Base-by-base conservation (phyloP, 2,113 vertebrate species). In the Oenanthe oenanthe region DNA sequence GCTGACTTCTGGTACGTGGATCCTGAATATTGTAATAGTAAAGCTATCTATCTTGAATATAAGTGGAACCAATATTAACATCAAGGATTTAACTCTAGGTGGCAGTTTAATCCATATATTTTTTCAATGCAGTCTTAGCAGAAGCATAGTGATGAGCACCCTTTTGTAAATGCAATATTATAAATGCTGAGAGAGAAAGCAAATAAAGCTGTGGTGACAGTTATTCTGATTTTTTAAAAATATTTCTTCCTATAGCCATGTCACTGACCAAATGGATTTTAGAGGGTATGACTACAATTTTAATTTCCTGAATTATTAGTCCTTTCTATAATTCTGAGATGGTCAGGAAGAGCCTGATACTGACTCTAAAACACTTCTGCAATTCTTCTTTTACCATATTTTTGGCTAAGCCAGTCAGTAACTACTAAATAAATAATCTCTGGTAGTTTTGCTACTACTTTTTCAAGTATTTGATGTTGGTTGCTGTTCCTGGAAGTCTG, bases 71-170 rank as follows among this genome's bases (percentile, higher is more conserved):
- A 80, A 34, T 85, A 89, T 53, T 87, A 92, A 95, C 85, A 89
- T 48, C 67, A 93, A 91, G 74, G 71, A 91, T 76, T 97, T 96
- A 97, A 97, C 98, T 98, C 97, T 98, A 98, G 98, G 97, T 98
- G 98, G 98, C 97, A 98, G 97, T 82, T 98, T 97, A 98, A 97
- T 97, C 98, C 98, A 95, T 85, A 63, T 28, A 73, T 97, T 93
- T 75, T 76, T 75, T 17, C 25, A 96, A 89, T 45, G n/a, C 62
- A 76, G 76, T 36, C 38, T 92, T 76, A 76, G 47, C 48, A 77
- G 78, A 67, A 89, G 73, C 48, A 60, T 14, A 32, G 66, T 68
- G 18, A 86, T 81, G 47, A 82, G 26, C 12, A 67, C 25, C 17
- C 36, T 91, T 88, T 63, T 67, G 15, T 84, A 87, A 84, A 80